phyloP scores from a whole-genome alignment of 2,797 vertebrate species.

The Enteromius fasciolatus region DNA sequence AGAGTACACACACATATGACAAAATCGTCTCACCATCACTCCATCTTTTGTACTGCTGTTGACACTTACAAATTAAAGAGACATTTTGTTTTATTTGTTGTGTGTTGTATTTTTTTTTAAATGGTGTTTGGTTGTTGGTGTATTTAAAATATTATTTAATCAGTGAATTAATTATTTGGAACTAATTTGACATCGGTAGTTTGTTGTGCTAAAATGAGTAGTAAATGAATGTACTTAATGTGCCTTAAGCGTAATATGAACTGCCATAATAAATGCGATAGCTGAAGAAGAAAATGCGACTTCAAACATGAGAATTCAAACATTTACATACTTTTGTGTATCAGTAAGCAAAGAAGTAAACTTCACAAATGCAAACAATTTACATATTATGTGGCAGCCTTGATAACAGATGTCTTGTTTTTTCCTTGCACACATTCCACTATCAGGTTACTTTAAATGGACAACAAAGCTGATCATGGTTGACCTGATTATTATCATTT shows the following conservation, averaged over 20 bases:
- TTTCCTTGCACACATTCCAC: background rate
- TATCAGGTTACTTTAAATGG: background rate
- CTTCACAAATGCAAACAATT: conserved; percentile 17
- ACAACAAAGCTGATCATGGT: background rate
- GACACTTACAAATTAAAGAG: conserved; percentile 99
- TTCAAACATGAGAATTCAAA: conserved; percentile 22
- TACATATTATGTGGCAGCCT: conserved; percentile 9
- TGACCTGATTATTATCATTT: background rate
- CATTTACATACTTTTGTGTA: conserved; percentile 28
- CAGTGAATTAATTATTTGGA: background rate
- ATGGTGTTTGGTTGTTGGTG: background rate
- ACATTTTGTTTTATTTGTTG: conserved; percentile 97
- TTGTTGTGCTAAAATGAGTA: background rate
- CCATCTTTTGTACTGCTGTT: conserved; percentile 99
- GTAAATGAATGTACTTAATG: conserved; percentile 13
- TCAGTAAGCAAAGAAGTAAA: conserved; percentile 15
- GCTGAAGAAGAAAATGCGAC: background rate
- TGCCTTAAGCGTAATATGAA: conserved; percentile 2
- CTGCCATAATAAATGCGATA: conserved; percentile 3
- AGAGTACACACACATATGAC: conserved; percentile 68
- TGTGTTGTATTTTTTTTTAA: conserved; percentile 60
- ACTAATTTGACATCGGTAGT: background rate
- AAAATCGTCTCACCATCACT: conserved; percentile 95
- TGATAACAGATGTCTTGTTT: conserved; percentile 10
- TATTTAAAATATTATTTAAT: background rate